Evolutionary conservation across 2,888 invertebrate genomes (phyloP).

Genomic region (Ashinkailepas kermadecensis): DNA sequence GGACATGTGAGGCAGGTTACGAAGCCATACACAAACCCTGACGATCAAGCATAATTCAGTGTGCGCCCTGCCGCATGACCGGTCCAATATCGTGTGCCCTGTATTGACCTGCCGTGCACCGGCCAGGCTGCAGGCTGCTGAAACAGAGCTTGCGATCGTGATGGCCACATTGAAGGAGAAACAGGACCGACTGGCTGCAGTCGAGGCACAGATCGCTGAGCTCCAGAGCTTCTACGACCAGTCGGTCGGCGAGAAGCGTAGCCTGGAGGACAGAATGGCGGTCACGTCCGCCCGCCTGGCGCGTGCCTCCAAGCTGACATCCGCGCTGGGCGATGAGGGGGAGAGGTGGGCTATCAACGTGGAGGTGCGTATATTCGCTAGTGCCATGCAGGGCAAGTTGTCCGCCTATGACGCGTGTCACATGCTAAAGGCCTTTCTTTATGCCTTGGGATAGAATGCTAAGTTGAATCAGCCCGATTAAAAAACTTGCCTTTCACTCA

Average conservation of each 20-base stretch:
- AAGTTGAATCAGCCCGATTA: too few relatives aligned
- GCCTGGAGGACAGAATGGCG: slow-evolving; percentile 63
- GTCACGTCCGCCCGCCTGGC: slow-evolving; percentile 68
- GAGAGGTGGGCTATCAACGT: slow-evolving; percentile 72
- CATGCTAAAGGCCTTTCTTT: too few relatives aligned
- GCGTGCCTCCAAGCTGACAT: slow-evolving; percentile 73
- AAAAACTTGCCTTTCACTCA: too few relatives aligned
- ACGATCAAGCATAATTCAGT: too few relatives aligned
- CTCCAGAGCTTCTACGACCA: slow-evolving; percentile 54
- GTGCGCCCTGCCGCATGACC: too few relatives aligned
- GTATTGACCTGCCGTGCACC: too few relatives aligned
- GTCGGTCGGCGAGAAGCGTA: slow-evolving; percentile 50
- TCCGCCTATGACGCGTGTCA: too few relatives aligned
- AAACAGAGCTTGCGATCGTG: slow-evolving; percentile 69
- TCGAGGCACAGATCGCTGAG: slow-evolving; percentile 89
- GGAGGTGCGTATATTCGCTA: slow-evolving; percentile 43
- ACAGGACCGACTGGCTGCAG: slow-evolving; percentile 90
- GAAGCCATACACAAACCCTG: too few relatives aligned
- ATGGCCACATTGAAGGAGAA: slow-evolving; percentile 80
- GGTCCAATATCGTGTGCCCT: too few relatives aligned
- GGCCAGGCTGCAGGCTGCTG: slow-evolving; percentile 67
- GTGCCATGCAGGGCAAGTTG: slow-evolving; percentile 15
- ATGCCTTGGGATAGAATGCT: too few relatives aligned
- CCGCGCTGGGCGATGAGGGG: slow-evolving; percentile 79
- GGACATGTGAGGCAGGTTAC: too few relatives aligned